These are phyloP conservation scores for Scytalopus superciliaris DNA, from an alignment of 2,113 vertebrate genomes.

Conservation along the genomic window DNA sequence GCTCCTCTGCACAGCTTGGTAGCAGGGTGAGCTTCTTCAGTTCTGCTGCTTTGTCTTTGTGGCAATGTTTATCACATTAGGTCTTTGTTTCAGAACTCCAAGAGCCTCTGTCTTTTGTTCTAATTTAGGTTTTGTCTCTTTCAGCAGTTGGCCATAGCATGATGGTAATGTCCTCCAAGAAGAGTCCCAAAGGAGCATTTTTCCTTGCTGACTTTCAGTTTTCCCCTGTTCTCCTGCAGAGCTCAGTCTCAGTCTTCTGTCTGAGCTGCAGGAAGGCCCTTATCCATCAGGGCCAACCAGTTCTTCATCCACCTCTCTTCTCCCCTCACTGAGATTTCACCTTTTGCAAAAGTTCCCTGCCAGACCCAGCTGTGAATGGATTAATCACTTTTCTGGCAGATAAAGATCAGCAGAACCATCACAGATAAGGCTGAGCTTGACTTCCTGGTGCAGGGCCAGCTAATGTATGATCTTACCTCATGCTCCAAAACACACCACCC, in stretches of 20 bases:
- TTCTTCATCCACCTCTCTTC: not conserved
- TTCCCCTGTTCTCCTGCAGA: not conserved
- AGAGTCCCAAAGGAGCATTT: not conserved
- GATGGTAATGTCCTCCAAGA: not conserved
- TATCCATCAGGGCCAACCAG: not conserved
- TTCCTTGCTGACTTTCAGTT: not conserved
- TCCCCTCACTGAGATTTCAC: not conserved
- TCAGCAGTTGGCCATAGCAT: not conserved
- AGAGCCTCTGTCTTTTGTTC: not conserved
- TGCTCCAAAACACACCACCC: not conserved
- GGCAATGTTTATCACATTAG: not conserved
- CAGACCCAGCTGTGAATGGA: not conserved
- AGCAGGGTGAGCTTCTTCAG: not conserved
- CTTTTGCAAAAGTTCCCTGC: not conserved
- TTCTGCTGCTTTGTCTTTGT: not conserved
- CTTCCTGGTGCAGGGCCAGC: not conserved
- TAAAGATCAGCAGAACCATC: constrained; percentile 18
- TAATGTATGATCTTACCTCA: not conserved
- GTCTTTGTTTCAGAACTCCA: not conserved
- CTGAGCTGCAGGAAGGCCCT: not conserved
- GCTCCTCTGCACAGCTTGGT: not conserved
- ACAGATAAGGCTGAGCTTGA: not conserved
- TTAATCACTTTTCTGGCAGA: not conserved
- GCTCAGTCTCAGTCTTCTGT: not conserved
- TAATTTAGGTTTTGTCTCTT: not conserved